Evolutionary conservation across 2,888 invertebrate genomes (phyloP).

Genomic region (Drosophila diplacantha): DNA sequence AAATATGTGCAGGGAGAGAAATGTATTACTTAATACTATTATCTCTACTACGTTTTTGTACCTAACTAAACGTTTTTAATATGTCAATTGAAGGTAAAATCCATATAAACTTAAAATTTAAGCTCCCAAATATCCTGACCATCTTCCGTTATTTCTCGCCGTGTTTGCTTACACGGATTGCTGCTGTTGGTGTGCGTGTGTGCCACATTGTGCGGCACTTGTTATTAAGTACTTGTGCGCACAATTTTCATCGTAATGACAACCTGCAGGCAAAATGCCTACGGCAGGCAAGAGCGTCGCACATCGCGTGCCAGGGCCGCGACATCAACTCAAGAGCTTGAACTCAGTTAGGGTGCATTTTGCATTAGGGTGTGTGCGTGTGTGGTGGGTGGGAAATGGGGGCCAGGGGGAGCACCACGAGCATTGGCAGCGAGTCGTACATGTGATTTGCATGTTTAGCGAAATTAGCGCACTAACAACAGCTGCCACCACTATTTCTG

Average conservation of each 20-base stretch:
- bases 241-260: conserved; percentile 69
- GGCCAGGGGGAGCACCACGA: not conserved
- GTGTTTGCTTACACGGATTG: not conserved
- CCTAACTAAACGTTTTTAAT: too few species aligned
- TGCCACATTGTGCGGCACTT: conserved; percentile 70
- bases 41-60: not conserved
- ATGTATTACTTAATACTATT: not conserved
- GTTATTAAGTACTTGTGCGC: conserved; percentile 69
- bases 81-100: not conserved
- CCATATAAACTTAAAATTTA: not conserved
- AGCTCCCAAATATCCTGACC: too few species aligned
- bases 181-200: conserved; percentile 34
- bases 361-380: conserved; percentile 1
- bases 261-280: conserved; percentile 69
- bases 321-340: conserved; percentile 58
- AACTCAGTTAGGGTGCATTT: conserved; percentile 53
- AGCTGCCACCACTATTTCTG: conserved; percentile 51
- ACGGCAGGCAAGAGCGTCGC: conserved; percentile 59
- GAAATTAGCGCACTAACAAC: conserved; percentile 71
- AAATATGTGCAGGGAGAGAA: not conserved
- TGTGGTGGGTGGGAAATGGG: not conserved
- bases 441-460: conserved; percentile 72
- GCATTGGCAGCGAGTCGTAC: conserved; percentile 44
- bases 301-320: conserved; percentile 68
- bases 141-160: not conserved